Percentiles rank a stretch among this genome's conserved stretches.
phyloP scores from a whole-genome alignment of 2,888 invertebrate genomes.

The Coenonympha arcania region DNA sequence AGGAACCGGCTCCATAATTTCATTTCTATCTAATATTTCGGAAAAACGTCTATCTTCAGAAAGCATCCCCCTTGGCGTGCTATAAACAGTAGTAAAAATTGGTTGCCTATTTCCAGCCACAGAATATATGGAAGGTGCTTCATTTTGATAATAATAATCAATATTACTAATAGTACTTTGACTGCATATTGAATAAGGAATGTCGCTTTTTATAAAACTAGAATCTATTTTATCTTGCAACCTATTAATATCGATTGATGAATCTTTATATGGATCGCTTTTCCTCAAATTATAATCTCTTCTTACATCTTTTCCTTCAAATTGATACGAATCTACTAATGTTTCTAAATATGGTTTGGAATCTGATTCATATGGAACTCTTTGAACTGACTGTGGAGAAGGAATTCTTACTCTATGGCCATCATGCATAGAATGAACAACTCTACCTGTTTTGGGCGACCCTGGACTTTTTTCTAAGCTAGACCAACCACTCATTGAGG shows the following conservation, averaged over 20 bases:
- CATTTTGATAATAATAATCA: slow-evolving; percentile 64
- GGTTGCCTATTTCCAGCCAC: slow-evolving; percentile 82
- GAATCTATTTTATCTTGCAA: slow-evolving; percentile 49
- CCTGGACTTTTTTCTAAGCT: slow-evolving; percentile 89
- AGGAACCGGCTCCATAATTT: slow-evolving; percentile 57
- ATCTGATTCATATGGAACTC: slow-evolving; percentile 56
- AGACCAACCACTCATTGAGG: slow-evolving; percentile 90
- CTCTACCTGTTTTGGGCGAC: slow-evolving; percentile 78
- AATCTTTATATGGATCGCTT: slow-evolving; percentile 45
- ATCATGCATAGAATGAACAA: slow-evolving; percentile 55
- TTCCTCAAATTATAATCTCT: slow-evolving; percentile 50
- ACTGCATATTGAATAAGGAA: slow-evolving; percentile 43
- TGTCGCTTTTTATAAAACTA: slow-evolving; percentile 48
- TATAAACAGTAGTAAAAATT: slow-evolving; percentile 82
- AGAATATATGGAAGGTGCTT: slow-evolving; percentile 81
- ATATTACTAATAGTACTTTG: slow-evolving; percentile 53
- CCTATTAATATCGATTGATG: slow-evolving; percentile 49
- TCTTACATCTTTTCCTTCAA: slow-evolving; percentile 50
- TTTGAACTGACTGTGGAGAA: slow-evolving; percentile 59
- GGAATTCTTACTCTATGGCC: slow-evolving; percentile 57
- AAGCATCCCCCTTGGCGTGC: slow-evolving; percentile 77
- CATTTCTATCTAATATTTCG: slow-evolving; percentile 78
- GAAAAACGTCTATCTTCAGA: slow-evolving; percentile 78
- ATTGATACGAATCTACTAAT: slow-evolving; percentile 69
- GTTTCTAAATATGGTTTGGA: slow-evolving; percentile 72